Base-by-base conservation (phyloP, 2,888 invertebrate species). In the Sinopyrophorus schimmeli region DNA sequence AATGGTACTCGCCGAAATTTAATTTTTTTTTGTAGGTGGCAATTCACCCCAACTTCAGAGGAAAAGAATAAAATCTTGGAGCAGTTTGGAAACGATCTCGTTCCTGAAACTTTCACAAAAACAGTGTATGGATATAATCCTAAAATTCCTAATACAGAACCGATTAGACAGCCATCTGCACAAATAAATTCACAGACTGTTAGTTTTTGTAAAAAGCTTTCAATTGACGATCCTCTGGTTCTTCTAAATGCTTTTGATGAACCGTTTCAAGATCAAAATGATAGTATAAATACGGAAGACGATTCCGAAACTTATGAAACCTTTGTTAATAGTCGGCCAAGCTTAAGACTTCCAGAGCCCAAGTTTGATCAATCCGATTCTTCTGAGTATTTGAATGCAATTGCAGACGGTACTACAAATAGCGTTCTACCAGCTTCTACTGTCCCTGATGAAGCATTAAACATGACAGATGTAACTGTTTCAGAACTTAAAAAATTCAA, bases 151-250 rank as follows among this genome's bases (percentile, higher is more conserved):
- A 68, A 49, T 12, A 52, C 34, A 6, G 51, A 47, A 6, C 47
- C 49, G 20, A 58, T 60, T 10, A 59, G 67, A 26, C 78, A 80
- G 35, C 76, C 73, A 7, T 74, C 74, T 28, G 78, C 83, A 2
- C 71, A 79, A 58, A 66, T 81, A 17, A 89, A 89, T 67, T 80
- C 83, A 7, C 90, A 90, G 68, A 87, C 87, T 5, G 75, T 77
- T 7, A 66, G 74, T 9, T 78, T 90, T 27, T 90, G 89, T 71
- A 77, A 83, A 31, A 78, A 70, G 52, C 70, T 90, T 23, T 82
- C 83, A 0, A 82, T 96, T 43, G 87, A 88, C 67, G 93, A 96
- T 75, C 95, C 95, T 0, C 73, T 89, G 7, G 79, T 79, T 55
- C 74, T 87, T 21, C 69, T 87, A 1, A 69, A 82, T 6, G 46